A percentile compares a stretch with the other conserved stretches of the same genome.
Evolutionary conservation across 2,797 vertebrate species (phyloP).

Genomic region (Pelochelys cantorii): DNA sequence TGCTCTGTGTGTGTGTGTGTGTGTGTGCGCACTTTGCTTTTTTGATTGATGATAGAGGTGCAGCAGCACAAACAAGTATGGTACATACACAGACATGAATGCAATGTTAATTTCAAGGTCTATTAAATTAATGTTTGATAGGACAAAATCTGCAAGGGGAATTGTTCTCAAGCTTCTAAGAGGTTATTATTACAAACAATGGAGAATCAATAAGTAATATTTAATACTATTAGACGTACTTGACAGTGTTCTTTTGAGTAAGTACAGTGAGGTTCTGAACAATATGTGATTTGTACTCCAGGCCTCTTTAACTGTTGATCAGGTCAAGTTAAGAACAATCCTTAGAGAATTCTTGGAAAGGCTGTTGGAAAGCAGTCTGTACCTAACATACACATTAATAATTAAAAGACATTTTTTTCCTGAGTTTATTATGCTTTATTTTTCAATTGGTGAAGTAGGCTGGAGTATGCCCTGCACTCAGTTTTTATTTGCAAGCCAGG

Average conservation of each 20-base stretch:
- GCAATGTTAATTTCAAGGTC: slow-evolving; percentile 77
- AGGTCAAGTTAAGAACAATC: slow-evolving; percentile 59
- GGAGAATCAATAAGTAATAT: slow-evolving; percentile 73
- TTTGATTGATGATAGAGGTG: slow-evolving; percentile 47
- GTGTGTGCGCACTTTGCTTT: slow-evolving; percentile 7
- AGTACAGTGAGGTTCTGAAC: slow-evolving; percentile 67
- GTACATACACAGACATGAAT: slow-evolving; percentile 48
- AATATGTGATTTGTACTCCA: slow-evolving; percentile 51
- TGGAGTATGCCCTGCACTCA: slow-evolving; percentile 48
- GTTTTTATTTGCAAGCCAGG: slow-evolving; percentile 78
- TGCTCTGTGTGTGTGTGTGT: background rate
- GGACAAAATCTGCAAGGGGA: slow-evolving; percentile 67
- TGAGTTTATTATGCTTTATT: slow-evolving; percentile 72
- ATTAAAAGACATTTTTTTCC: slow-evolving; percentile 53
- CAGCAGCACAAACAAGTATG: background rate
- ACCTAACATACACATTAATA: slow-evolving; percentile 53
- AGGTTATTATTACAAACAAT: slow-evolving; percentile 71
- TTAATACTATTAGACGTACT: slow-evolving; percentile 69
- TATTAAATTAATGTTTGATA: slow-evolving; percentile 67
- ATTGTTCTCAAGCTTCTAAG: slow-evolving; percentile 68
- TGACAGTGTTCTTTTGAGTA: slow-evolving; percentile 71
- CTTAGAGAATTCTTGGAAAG: slow-evolving; percentile 56
- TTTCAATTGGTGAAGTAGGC: slow-evolving; percentile 71
- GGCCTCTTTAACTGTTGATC: slow-evolving; percentile 7
- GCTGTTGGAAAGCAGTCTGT: slow-evolving; percentile 62